Conservation (phyloP, 2,888 invertebrate genomes). For the Scotopteryx bipunctaria region DNA sequence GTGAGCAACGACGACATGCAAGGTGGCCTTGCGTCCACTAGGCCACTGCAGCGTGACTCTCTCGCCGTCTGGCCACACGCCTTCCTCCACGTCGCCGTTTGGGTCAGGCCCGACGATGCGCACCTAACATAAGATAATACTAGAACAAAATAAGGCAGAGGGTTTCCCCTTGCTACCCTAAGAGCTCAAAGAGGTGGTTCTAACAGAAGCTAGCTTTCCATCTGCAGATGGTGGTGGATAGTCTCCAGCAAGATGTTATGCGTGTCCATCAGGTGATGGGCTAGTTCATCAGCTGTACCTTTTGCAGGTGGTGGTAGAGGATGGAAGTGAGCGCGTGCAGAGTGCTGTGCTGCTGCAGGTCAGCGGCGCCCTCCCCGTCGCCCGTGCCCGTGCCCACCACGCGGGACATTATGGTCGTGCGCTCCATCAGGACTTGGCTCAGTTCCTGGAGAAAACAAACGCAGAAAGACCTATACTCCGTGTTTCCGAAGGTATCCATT, state of each 20-base stretch:
- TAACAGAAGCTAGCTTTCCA: conserved; percentile 58
- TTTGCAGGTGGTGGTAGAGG: conserved; percentile 89
- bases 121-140: neutral
- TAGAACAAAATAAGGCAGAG: neutral
- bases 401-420: conserved; percentile 92
- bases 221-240: conserved; percentile 88
- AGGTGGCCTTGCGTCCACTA: conserved; percentile 86
- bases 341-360: conserved; percentile 79
- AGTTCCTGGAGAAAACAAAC: conserved; percentile 84
- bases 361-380: conserved; percentile 38
- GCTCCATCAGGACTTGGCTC: conserved; percentile 95
- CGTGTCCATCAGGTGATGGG: neutral
- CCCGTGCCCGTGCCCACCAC: conserved; percentile 85
- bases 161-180: no score
- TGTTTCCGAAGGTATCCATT: no score
- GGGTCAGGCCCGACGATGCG: neutral
- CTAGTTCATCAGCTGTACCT: no score
- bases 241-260: no score
- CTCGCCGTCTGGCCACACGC: conserved; percentile 81
- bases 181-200: no score
- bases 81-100: conserved; percentile 80
- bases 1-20: conserved; percentile 88
- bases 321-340: conserved; percentile 86
- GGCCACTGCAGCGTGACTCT: conserved; percentile 91
- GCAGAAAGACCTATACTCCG: no score